Evolutionary conservation across 2,888 invertebrate species (phyloP).

Genomic region (Muscina levida): DNA sequence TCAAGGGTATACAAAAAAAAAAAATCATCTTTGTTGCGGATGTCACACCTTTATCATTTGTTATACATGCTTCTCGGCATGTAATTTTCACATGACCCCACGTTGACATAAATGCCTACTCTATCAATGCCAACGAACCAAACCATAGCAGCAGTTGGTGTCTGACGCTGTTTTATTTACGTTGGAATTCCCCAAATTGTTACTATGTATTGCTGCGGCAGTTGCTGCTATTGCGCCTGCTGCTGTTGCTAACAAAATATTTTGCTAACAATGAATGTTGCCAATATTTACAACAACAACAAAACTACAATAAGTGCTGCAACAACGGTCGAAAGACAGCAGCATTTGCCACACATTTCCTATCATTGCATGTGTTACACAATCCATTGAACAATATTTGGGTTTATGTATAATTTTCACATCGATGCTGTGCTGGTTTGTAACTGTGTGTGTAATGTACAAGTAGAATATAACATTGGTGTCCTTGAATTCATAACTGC

Average conservation of each 20-base stretch:
- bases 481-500: no score
- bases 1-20: no score
- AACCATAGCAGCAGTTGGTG: slow-evolving; percentile 3
- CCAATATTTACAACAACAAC: slow-evolving; percentile 40
- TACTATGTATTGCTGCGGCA: not conserved
- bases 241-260: slow-evolving; percentile 29
- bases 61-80: no score
- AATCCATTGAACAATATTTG: slow-evolving; percentile 28
- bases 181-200: not conserved
- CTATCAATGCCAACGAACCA: no score
- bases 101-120: no score
- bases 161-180: not conserved
- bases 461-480: no score
- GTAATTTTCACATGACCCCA: no score
- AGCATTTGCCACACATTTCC: slow-evolving; percentile 26
- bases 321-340: slow-evolving; percentile 4
- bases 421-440: not conserved
- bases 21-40: no score
- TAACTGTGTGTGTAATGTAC: no score
- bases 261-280: slow-evolving; percentile 28
- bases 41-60: no score
- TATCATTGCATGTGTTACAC: slow-evolving; percentile 15
- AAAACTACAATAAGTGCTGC: slow-evolving; percentile 9
- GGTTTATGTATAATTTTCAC: slow-evolving; percentile 26
- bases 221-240: not conserved